Percentiles rank a stretch among this genome's conserved stretches.
Evolutionary conservation across 1,140 invertebrate species (phyloP).

Genomic region (Lordiphosa clarofinis): DNA sequence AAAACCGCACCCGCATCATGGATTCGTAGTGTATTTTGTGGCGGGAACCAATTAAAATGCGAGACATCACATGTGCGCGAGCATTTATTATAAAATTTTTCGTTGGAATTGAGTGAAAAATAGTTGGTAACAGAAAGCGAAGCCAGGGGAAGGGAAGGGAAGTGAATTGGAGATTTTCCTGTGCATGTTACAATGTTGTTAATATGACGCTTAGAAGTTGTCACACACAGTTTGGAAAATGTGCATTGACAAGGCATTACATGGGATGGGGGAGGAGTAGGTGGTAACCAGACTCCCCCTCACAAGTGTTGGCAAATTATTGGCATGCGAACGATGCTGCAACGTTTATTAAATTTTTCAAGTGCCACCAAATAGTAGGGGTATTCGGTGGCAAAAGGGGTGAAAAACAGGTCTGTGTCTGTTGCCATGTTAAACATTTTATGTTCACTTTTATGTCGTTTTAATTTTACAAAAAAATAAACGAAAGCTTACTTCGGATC

Average conservation of each 20-base stretch:
- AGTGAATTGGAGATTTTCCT: not conserved
- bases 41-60: slow-evolving; percentile 67
- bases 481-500: no score
- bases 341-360: slow-evolving; percentile 75
- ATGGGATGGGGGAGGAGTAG: not conserved
- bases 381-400: slow-evolving; percentile 1
- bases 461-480: slow-evolving; percentile 47
- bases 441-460: slow-evolving; percentile 54
- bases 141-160: not conserved
- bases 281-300: not conserved
- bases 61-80: slow-evolving; percentile 71
- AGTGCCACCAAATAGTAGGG: slow-evolving; percentile 49
- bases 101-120: slow-evolving; percentile 74
- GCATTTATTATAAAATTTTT: slow-evolving; percentile 76
- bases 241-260: slow-evolving; percentile 60
- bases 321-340: slow-evolving; percentile 72
- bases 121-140: slow-evolving; percentile 49
- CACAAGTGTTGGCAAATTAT: slow-evolving; percentile 52
- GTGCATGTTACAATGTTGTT: slow-evolving; percentile 70
- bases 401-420: not conserved
- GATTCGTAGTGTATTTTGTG: slow-evolving; percentile 24
- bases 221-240: slow-evolving; percentile 16
- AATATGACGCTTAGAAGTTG: slow-evolving; percentile 71
- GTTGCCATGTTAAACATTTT: not conserved
- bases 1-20: slow-evolving; percentile 7